Conservation (phyloP, 1,140 invertebrate genomes). For the Pseudomyrmex flavicornis region DNA sequence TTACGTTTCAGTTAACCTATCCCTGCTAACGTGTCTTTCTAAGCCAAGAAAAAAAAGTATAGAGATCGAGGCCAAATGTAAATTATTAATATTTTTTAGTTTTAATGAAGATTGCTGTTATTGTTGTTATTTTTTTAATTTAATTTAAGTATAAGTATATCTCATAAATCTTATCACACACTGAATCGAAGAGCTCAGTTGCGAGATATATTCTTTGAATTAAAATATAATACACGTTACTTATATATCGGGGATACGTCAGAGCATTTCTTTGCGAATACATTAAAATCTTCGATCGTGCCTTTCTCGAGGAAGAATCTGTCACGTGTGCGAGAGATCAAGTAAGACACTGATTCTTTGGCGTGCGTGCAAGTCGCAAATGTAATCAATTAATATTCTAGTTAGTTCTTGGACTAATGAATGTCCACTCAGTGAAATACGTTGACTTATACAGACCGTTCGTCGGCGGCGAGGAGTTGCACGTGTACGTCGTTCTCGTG, state of each 20-base stretch:
- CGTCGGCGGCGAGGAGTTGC: neutral
- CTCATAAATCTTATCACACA: no score
- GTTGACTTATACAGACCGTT: neutral
- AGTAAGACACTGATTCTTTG: conserved; percentile 16
- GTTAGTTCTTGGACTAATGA: conserved; percentile 13
- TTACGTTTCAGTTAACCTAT: conserved; percentile 49
- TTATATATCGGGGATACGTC: no score
- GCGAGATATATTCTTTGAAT: no score
- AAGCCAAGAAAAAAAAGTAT: conserved; percentile 46
- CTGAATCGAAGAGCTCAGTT: no score
- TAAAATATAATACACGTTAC: no score
- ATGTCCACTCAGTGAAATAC: conserved; percentile 32
- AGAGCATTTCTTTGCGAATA: no score
- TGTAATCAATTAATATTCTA: conserved; percentile 47
- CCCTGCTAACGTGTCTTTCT: conserved; percentile 18
- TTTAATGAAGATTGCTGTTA: conserved; percentile 4
- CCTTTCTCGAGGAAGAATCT: neutral
- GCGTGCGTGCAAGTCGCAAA: neutral
- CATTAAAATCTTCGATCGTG: neutral
- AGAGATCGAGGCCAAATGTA: conserved; percentile 41
- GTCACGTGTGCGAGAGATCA: conserved; percentile 8
- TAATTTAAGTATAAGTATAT: no score
- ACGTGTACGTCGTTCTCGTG: conserved; percentile 4
- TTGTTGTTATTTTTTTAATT: no score
- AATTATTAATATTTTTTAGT: conserved; percentile 53